Evolutionary conservation across 2,113 vertebrate genomes (phyloP).

Genomic region (Pyrgilauda ruficollis): DNA sequence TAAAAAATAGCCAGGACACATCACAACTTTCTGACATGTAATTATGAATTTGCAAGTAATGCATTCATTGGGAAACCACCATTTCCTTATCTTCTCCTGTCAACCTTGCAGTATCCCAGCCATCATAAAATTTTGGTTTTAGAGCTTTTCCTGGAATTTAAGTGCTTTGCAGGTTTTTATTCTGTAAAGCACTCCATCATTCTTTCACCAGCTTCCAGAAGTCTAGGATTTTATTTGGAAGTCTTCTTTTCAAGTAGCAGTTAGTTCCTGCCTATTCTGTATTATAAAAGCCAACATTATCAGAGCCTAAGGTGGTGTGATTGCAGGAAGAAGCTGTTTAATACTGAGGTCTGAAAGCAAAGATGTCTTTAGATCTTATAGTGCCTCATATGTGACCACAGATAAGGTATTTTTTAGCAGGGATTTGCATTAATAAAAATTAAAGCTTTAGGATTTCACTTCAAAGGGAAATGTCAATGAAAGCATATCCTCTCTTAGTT

Average conservation of each 20-base stretch:
- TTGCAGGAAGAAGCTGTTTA: conserved; percentile 4
- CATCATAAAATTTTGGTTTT: not conserved
- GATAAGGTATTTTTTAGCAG: conserved; percentile 42
- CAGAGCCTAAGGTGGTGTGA: not conserved
- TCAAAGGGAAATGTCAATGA: conserved; percentile 50
- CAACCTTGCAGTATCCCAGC: not conserved
- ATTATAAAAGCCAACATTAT: not conserved
- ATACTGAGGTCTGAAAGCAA: conserved; percentile 14
- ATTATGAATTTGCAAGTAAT: not conserved
- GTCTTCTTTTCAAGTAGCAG: not conserved
- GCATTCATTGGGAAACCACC: not conserved
- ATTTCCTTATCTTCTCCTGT: not conserved
- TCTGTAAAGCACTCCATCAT: not conserved
- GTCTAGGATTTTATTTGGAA: not conserved
- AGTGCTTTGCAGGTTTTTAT: not conserved
- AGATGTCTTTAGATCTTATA: conserved; percentile 10
- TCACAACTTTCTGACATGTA: not conserved
- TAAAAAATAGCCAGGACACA: not conserved
- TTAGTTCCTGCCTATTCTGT: not conserved
- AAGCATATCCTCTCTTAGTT: conserved; percentile 33
- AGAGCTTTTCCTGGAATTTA: not conserved
- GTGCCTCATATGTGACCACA: not conserved
- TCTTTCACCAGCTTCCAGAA: not conserved
- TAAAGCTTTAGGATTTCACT: conserved; percentile 58
- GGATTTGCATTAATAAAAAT: conserved; percentile 60